Conservation (phyloP, 2,888 invertebrate species). For the Clanis bilineata region DNA sequence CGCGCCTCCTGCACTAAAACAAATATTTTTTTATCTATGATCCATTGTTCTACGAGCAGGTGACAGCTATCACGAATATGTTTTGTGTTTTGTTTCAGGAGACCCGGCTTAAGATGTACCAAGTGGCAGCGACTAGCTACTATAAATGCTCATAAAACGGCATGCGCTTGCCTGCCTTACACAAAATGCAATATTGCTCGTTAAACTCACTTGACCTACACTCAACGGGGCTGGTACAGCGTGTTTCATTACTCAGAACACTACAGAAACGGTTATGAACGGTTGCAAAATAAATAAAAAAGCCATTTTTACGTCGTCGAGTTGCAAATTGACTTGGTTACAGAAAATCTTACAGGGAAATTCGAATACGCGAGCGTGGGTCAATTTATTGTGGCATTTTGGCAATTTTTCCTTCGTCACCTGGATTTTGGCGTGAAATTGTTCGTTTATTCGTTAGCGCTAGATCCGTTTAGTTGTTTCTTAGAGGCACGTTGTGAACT, state of each 20-base stretch:
- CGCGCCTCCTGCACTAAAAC: too few species aligned
- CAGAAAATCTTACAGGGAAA: slow-evolving; percentile 3
- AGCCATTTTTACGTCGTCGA: not conserved
- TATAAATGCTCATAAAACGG: slow-evolving; percentile 21
- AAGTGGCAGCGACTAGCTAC: slow-evolving; percentile 1
- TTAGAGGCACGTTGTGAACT: too few species aligned
- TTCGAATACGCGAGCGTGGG: not conserved
- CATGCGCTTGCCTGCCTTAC: slow-evolving; percentile 33
- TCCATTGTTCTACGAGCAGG: too few species aligned
- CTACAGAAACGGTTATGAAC: slow-evolving; percentile 4
- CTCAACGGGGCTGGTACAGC: slow-evolving; percentile 46
- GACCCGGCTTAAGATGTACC: slow-evolving; percentile 23
- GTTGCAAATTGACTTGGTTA: slow-evolving; percentile 13
- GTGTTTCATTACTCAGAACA: slow-evolving; percentile 51
- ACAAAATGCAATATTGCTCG: slow-evolving; percentile 76
- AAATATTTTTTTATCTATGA: too few species aligned
- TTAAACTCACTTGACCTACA: slow-evolving; percentile 72
- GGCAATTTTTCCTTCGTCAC: not conserved
- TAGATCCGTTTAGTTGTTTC: too few species aligned
- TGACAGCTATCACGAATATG: too few species aligned
- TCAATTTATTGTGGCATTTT: not conserved
- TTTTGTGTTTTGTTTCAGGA: too few species aligned
- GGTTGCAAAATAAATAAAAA: slow-evolving; percentile 13
- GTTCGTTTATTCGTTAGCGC: not conserved
- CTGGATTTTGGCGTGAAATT: not conserved